Evolutionary conservation across 1,140 invertebrate genomes (phyloP), one percentile per base, ranked within the genome.

Genomic region (Daktulosphaira vitifoliae): DNA sequence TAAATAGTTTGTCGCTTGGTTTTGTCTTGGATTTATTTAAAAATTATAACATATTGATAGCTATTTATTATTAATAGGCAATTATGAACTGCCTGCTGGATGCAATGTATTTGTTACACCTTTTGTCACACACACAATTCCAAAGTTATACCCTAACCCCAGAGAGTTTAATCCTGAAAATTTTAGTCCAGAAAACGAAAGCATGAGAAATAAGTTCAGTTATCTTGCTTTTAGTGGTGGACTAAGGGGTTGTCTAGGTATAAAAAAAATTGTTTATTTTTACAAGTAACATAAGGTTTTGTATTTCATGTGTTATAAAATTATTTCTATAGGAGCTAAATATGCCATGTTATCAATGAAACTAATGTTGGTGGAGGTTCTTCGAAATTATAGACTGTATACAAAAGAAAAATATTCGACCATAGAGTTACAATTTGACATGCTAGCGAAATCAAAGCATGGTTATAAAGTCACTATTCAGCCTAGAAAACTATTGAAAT

Each of bases 171-270:
- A 86, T 72, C 86, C 87, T 0, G 84, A 87, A 44, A 72, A 83
- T 67, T 88, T 88, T 71, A 71, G 76, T 5, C 77, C 79, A 0
- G 82, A 84, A 66, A 81, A 81, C 67, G 56, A 68, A 0, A 68
- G 69, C 0, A 68, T 68, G 26, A 71, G 82, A n/a, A 78, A 75
- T 66, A 77, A 73, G 2, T 79, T 74, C 50, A 68, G 77, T 15
- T 86, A 80, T 68, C 70, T 85, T 38, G 84, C 84, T 3, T 87
- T 88, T 68, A 81, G 80, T 62, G 80, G 80, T 2, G 83, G 84
- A 2, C 75, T 76, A 1, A 73, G 82, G 54, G 83, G 83, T 68
- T 85, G 82, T 66, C 81, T 85, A 65, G 83, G 80, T 77, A 68
- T 66, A 49, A 46, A 38, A 2, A 33, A n/a, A n/a, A n/a, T n/a